phyloP scores from a whole-genome alignment of 1,140 invertebrate genomes.

The Pseudoatta argentina region DNA sequence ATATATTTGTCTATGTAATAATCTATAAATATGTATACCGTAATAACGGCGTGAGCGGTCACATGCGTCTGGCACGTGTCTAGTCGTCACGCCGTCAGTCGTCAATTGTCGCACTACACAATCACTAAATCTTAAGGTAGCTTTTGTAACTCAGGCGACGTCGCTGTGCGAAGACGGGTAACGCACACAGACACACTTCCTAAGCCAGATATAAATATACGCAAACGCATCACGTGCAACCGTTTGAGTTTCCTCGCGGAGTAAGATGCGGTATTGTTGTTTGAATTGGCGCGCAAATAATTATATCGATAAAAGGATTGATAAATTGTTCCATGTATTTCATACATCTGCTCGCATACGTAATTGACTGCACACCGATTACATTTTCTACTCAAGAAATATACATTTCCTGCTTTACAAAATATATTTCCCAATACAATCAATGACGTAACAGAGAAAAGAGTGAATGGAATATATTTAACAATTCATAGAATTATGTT shows the following conservation, averaged over 20 bases:
- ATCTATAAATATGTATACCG: conserved; percentile 39
- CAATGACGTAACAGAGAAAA: neutral
- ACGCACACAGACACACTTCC: neutral
- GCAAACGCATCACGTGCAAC: neutral
- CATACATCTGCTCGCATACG: neutral
- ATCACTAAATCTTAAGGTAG: conserved; percentile 55
- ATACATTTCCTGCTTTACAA: neutral
- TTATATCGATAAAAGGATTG: neutral
- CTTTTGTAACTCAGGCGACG: conserved; percentile 44
- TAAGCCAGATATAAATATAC: too few relatives aligned
- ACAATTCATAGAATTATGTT: neutral
- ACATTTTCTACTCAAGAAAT: neutral
- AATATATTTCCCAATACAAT: neutral
- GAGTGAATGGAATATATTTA: neutral
- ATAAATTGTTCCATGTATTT: conserved; percentile 5
- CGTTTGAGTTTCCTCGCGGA: neutral
- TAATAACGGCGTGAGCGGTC: conserved; percentile 13
- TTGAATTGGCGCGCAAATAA: conserved; percentile 4
- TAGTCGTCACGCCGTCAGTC: conserved; percentile 33
- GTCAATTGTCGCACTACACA: conserved; percentile 49
- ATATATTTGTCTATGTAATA: conserved; percentile 46
- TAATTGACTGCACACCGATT: neutral
- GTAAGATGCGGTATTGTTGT: neutral
- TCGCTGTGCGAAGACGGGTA: conserved; percentile 11
- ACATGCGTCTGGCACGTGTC: neutral